phyloP scores from a whole-genome alignment of 2,113 vertebrate species.

The Ranitomeya variabilis region DNA sequence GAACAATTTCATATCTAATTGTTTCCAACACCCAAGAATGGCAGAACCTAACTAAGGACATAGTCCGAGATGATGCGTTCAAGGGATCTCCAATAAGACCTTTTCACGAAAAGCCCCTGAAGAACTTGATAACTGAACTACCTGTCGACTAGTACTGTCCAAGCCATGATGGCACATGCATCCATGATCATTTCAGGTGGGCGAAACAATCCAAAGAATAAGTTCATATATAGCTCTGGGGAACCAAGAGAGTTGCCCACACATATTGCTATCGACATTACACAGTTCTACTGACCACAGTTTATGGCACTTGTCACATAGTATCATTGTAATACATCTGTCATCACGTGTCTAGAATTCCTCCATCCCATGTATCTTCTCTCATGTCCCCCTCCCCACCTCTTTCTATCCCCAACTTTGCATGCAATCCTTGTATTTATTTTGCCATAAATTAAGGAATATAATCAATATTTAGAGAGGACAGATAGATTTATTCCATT shows the following conservation, averaged over 20 bases:
- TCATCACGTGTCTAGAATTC: conserved; percentile 7
- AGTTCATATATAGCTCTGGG: neutral
- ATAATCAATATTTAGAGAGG: conserved; percentile 65
- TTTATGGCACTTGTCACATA: conserved; percentile 19
- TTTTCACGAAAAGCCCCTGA: neutral
- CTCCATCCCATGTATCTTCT: conserved; percentile 7
- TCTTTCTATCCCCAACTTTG: conserved; percentile 39
- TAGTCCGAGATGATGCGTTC: too few species aligned
- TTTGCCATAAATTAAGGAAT: conserved; percentile 62
- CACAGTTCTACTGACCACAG: neutral
- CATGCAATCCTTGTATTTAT: conserved; percentile 59
- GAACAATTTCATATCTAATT: too few species aligned
- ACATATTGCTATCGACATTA: neutral
- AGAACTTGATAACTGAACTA: neutral
- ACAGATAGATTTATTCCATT: conserved; percentile 61
- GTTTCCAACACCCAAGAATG: too few species aligned
- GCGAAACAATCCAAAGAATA: neutral
- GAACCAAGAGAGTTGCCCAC: neutral
- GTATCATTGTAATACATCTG: neutral
- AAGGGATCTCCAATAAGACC: too few species aligned
- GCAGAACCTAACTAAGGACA: too few species aligned
- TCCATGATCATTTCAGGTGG: neutral
- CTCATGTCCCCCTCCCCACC: too few species aligned
- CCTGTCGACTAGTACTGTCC: neutral
- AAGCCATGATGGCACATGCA: neutral